phyloP scores from a whole-genome alignment of 2,888 invertebrate species.

The Xestia c-nigrum region DNA sequence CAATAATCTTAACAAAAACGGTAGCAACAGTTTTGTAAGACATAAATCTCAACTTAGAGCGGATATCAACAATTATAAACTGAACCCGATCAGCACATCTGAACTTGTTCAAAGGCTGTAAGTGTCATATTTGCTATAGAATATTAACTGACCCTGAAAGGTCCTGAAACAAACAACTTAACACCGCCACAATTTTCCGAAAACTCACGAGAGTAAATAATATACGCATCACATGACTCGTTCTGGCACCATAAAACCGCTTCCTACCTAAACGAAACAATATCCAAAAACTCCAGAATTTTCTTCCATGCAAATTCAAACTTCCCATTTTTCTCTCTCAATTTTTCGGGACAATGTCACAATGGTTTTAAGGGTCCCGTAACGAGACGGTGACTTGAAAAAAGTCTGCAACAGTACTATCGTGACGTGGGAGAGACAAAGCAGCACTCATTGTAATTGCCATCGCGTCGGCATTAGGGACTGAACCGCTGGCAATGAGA shows the following conservation, averaged over 20 bases:
- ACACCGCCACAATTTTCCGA: too few species aligned
- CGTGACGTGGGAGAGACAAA: constrained; percentile 68
- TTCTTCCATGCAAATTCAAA: constrained; percentile 22
- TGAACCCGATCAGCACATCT: background rate
- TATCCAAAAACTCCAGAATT: background rate
- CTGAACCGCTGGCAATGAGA: constrained; percentile 57
- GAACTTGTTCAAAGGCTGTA: background rate
- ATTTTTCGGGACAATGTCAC: constrained; percentile 59
- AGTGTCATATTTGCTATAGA: background rate
- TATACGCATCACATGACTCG: too few species aligned
- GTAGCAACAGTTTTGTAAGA: too few species aligned
- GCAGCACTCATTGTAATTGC: constrained; percentile 80
- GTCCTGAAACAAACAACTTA: too few species aligned
- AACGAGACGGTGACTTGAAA: constrained; percentile 61
- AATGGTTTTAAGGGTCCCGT: constrained; percentile 63
- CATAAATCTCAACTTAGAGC: background rate
- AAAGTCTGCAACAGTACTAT: constrained; percentile 52
- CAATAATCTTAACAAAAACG: too few species aligned
- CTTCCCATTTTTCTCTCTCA: constrained; percentile 22
- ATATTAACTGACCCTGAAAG: background rate
- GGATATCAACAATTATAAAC: background rate
- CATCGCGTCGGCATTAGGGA: constrained; percentile 67
- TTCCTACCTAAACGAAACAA: background rate
- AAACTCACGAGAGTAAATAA: too few species aligned
- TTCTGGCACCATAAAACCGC: too few species aligned